These are phyloP conservation scores for Coregonus suidteri DNA, from an alignment of 2,797 vertebrate species.

Conservation along the genomic window DNA sequence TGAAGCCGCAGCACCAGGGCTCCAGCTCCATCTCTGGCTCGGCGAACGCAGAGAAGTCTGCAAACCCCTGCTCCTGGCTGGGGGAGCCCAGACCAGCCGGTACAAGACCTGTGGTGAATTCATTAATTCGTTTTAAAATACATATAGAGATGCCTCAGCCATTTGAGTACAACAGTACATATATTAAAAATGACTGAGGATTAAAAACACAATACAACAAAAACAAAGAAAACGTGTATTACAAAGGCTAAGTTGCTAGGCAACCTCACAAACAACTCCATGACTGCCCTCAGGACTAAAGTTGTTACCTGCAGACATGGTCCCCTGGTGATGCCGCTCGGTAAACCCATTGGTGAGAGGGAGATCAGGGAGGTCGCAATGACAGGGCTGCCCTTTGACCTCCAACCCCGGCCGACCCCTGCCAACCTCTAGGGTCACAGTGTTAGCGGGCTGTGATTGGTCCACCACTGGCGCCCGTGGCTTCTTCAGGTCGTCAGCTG, in stretches of 20 bases:
- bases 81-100: conserved; percentile 31
- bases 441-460: conserved; percentile 45
- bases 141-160: no score
- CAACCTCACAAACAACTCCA: neutral
- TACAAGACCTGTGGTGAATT: conserved; percentile 22
- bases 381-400: conserved; percentile 60
- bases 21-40: conserved; percentile 60
- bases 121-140: neutral
- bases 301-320: conserved; percentile 50
- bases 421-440: conserved; percentile 43
- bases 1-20: conserved; percentile 68
- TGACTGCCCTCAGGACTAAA: neutral
- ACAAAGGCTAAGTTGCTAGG: neutral
- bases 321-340: conserved; percentile 56
- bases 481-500: conserved; percentile 54
- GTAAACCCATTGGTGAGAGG: conserved; percentile 83
- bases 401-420: conserved; percentile 52
- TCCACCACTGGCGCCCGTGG: conserved; percentile 46
- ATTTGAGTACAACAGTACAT: neutral
- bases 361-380: conserved; percentile 69
- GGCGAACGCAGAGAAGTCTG: conserved; percentile 83
- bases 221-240: neutral
- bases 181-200: no score
- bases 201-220: no score
- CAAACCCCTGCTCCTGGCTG: conserved; percentile 78